A percentile compares a stretch with the other conserved stretches of the same genome.
phyloP scores from a whole-genome alignment of 2,888 invertebrate genomes.

The Drosophila fulvimacula region DNA sequence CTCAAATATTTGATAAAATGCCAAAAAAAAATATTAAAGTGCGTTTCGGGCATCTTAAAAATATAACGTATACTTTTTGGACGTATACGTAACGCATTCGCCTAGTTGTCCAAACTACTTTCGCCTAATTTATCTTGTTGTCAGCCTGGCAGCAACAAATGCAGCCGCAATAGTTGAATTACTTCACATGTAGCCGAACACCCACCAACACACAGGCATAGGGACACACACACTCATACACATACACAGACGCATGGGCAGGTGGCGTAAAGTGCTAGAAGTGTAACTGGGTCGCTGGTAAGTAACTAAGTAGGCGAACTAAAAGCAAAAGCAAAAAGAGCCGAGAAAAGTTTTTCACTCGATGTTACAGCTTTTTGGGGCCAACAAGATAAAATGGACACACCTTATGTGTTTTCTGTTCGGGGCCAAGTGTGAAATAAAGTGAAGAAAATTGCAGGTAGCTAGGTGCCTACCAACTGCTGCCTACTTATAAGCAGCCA shows the following conservation, averaged over 20 bases:
- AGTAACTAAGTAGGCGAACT: conserved; percentile 58
- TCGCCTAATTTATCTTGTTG: conserved; percentile 76
- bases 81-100: conserved; percentile 15
- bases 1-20: not conserved
- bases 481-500: conserved; percentile 56
- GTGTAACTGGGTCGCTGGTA: conserved; percentile 63
- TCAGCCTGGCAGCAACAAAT: conserved; percentile 75
- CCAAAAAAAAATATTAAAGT: not conserved
- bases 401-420: conserved; percentile 64
- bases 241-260: conserved; percentile 17
- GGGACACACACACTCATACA: not conserved
- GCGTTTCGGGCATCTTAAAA: not conserved
- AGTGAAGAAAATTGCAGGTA: conserved; percentile 66
- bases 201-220: not conserved
- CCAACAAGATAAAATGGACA: conserved; percentile 73
- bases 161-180: conserved; percentile 60
- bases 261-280: conserved; percentile 53
- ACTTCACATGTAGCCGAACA: conserved; percentile 27
- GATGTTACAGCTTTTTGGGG: conserved; percentile 49
- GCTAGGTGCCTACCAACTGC: conserved; percentile 47
- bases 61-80: conserved; percentile 10
- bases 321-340: conserved; percentile 55
- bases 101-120: conserved; percentile 54
- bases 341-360: conserved; percentile 64
- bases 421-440: conserved; percentile 70